Evolutionary conservation across 1,140 invertebrate genomes (phyloP), one percentile per base, ranked within the genome.

Genomic region (Apis cerana): DNA sequence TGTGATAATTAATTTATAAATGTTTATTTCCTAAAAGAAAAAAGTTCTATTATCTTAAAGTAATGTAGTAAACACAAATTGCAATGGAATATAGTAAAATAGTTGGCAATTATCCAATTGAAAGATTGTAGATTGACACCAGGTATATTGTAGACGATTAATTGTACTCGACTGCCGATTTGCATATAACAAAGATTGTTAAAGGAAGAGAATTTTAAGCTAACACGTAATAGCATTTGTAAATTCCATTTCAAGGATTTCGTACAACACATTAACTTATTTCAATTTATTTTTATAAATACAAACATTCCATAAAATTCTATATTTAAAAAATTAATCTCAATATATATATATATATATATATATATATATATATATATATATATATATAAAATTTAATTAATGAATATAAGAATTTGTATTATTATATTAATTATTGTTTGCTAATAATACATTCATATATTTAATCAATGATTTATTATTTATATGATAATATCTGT

Each of bases 101-200:
- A 75, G 64, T 56, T 81, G 72, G 72, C 80, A 52, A n/a, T n/a
- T 11, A 15, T 67, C 72, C 80, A 81, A 48, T 62, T 17, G 50
- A 50, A 33, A 71, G n/a, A 70, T n/a, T 23, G 43, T 17, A 23
- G 33, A 9, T 52, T 59, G 50, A 13, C n/a, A 71, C 17, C 17
- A n/a, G 19, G 1, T 48, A 23, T 71, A n/a, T 43, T 23, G 43
- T 27, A 48, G 17, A 19, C 62, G 33, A 65, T 52, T 56, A 75
- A 81, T 68, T 81, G 54, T 33, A 59, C 59, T 75, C 54, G 54
- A 59, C 62, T 33, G 10, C 8, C 17, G 8, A 17, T 81, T 81
- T 68, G 62, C 54, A 75, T 76, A n/a, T 23, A 52, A n/a, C 21
- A 56, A 80, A 67, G 72, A 75, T 65, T 52, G 27, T 21, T 64